A percentile compares a stretch with the other conserved stretches of the same genome.
These are phyloP conservation scores for Elephas maximus DNA, from an alignment of 2,113 vertebrate genomes.

Conservation along the genomic window DNA sequence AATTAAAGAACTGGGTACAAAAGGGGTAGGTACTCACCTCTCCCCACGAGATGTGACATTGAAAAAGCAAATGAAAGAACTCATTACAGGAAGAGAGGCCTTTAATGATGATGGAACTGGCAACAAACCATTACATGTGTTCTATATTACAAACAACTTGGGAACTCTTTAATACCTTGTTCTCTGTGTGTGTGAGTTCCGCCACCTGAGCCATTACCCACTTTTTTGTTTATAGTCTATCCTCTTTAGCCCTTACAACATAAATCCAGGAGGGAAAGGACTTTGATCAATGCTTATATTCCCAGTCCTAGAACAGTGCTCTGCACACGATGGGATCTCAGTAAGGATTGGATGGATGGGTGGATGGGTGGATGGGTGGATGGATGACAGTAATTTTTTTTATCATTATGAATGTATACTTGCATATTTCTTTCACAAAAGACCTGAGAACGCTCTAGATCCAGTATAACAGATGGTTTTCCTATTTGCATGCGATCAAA, in stretches of 20 bases:
- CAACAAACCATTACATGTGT: background rate
- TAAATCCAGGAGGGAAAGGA: background rate
- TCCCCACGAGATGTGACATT: background rate
- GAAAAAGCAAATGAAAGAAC: background rate
- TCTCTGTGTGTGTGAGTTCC: background rate
- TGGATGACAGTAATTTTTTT: background rate
- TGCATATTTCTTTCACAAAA: constrained; percentile 24
- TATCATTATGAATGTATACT: background rate
- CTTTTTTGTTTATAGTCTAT: background rate
- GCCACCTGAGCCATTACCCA: background rate
- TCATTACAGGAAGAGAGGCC: background rate
- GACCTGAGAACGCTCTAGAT: background rate
- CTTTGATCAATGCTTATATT: background rate
- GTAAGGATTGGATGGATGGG: background rate
- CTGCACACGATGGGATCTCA: background rate
- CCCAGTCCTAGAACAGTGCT: background rate
- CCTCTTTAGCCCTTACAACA: background rate
- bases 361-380: background rate
- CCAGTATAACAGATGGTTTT: background rate
- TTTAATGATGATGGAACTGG: background rate
- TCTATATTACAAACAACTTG: background rate
- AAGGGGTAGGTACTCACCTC: background rate
- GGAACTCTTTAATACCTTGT: background rate
- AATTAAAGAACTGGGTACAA: background rate
- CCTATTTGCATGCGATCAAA: constrained; percentile 5